Percentiles rank a stretch among this genome's conserved stretches.
phyloP scores from a whole-genome alignment of 2,113 vertebrate species.

The Guaruba guarouba region DNA sequence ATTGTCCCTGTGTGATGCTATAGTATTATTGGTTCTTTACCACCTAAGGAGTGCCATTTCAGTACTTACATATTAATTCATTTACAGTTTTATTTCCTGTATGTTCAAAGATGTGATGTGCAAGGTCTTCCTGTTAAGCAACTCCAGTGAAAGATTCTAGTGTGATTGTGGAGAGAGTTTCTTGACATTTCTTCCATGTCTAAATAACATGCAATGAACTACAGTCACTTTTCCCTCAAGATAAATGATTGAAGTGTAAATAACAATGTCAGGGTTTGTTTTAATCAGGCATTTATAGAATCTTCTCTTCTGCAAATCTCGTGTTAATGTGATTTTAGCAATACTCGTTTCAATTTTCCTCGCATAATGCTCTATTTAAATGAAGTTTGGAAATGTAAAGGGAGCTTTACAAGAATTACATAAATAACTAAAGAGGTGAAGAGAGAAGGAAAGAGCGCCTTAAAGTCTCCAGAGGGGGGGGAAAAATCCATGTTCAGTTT shows the following conservation, averaged over 20 bases:
- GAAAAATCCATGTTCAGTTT: not conserved
- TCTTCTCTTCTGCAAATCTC: not conserved
- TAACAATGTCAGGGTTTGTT: not conserved
- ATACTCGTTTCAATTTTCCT: not conserved
- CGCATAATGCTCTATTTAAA: not conserved
- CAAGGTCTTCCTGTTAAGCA: not conserved
- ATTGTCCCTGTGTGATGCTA: not conserved
- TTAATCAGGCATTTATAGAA: not conserved
- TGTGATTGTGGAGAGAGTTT: not conserved
- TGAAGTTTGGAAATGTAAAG: not conserved
- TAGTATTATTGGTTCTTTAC: not conserved
- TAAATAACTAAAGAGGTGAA: not conserved
- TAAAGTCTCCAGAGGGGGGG: not conserved
- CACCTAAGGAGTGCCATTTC: not conserved
- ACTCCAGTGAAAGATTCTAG: not conserved
- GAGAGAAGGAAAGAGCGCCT: not conserved
- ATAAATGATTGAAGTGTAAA: not conserved
- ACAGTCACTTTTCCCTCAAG: not conserved
- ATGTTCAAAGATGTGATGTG: not conserved
- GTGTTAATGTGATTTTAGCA: not conserved
- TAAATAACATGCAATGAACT: not conserved
- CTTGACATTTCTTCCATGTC: not conserved
- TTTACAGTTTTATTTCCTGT: not conserved
- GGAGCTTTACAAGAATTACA: not conserved
- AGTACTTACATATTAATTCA: not conserved